A percentile compares a stretch with the other conserved stretches of the same genome.
phyloP scores from a whole-genome alignment of 2,888 invertebrate species.

The Anthrax anthrax region DNA sequence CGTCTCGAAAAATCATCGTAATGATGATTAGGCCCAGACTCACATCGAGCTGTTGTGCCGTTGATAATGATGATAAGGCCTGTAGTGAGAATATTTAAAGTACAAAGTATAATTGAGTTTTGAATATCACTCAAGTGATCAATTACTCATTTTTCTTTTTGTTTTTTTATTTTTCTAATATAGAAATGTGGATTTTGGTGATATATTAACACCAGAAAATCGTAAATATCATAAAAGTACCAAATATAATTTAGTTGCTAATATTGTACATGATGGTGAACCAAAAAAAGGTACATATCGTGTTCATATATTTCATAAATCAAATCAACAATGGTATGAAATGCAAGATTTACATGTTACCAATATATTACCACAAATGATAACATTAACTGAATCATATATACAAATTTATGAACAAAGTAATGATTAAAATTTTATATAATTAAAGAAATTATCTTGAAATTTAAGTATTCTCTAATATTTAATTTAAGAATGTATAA shows the following conservation, averaged over 20 bases:
- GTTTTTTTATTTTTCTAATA: constrained; percentile 21
- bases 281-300: constrained; percentile 89
- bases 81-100: no score
- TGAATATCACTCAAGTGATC: background rate
- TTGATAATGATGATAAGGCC: no score
- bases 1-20: no score
- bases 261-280: constrained; percentile 97
- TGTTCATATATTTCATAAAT: constrained; percentile 82
- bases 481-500: no score
- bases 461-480: no score
- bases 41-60: no score
- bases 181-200: constrained; percentile 94
- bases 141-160: background rate
- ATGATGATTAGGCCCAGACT: no score
- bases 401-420: constrained; percentile 68
- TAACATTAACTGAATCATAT: constrained; percentile 96
- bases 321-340: constrained; percentile 75
- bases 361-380: constrained; percentile 98
- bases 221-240: constrained; percentile 66
- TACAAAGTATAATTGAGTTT: no score
- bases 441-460: no score
- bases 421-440: constrained; percentile 3
- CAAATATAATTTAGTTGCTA: constrained; percentile 93
- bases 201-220: constrained; percentile 76
- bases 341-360: constrained; percentile 97